These are phyloP conservation scores for Clarias batrachus DNA, from an alignment of 2,113 vertebrate species.

Conservation along the genomic window DNA sequence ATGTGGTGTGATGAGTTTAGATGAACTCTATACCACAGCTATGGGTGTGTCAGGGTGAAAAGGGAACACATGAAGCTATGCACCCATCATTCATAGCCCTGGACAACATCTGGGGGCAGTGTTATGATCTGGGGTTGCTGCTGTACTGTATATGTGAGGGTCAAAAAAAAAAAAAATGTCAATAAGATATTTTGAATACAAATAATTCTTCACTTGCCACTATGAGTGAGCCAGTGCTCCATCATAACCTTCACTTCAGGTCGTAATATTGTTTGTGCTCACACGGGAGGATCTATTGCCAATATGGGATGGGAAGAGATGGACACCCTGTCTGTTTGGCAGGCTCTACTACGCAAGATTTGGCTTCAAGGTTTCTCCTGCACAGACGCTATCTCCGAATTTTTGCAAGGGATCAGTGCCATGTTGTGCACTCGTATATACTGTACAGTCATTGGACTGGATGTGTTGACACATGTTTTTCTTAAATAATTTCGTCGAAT, in stretches of 20 bases:
- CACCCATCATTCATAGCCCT: too few relatives aligned
- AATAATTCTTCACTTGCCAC: neutral
- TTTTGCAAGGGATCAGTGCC: neutral
- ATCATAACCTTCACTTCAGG: neutral
- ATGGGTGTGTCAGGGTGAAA: too few relatives aligned
- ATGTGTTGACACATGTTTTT: conserved; percentile 32
- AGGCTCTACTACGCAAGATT: neutral
- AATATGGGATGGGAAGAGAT: neutral
- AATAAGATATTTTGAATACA: neutral
- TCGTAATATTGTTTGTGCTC: neutral
- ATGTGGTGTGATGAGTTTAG: too few relatives aligned
- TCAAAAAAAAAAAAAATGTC: too few relatives aligned
- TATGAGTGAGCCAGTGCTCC: neutral
- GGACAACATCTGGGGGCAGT: too few relatives aligned
- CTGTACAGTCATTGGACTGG: neutral
- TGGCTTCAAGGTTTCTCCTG: neutral
- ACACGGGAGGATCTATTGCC: neutral
- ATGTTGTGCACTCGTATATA: neutral
- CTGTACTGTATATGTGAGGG: too few relatives aligned
- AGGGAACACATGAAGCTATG: too few relatives aligned
- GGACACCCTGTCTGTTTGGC: neutral
- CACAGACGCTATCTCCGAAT: neutral
- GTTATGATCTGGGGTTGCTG: too few relatives aligned
- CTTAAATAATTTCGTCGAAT: conserved; percentile 22
- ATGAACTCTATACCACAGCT: too few relatives aligned